Percentiles rank a stretch among this genome's conserved stretches.
phyloP scores from a whole-genome alignment of 2,797 vertebrate genomes.

The Lerista edwardsae region DNA sequence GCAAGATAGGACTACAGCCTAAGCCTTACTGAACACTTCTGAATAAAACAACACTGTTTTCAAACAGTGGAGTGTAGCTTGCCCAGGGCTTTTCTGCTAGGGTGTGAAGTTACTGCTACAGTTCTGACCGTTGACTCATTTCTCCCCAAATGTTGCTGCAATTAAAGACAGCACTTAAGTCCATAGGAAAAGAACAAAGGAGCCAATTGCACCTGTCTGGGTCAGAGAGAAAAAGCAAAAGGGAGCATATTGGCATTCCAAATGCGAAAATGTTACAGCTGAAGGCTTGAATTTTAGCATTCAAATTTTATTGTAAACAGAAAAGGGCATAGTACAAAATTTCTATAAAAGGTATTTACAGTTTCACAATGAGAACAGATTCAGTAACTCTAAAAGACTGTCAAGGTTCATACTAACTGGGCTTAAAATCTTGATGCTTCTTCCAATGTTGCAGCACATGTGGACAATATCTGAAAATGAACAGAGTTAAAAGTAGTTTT shows the following conservation, averaged over 20 bases:
- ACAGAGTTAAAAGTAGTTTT: background rate
- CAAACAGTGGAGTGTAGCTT: no score
- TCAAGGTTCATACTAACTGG: background rate
- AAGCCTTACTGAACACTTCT: no score
- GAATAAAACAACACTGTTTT: no score
- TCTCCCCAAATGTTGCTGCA: no score
- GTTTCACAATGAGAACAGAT: constrained; percentile 44
- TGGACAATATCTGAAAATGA: constrained; percentile 43
- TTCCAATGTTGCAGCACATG: constrained; percentile 6
- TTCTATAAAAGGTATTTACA: constrained; percentile 75
- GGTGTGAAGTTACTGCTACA: no score
- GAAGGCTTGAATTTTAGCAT: background rate
- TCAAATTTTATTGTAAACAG: constrained; percentile 70
- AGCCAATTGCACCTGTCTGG: background rate
- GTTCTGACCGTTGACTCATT: no score
- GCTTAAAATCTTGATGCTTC: background rate
- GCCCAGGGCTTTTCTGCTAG: no score
- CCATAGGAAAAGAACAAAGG: background rate
- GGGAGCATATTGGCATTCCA: background rate
- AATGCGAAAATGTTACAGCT: background rate
- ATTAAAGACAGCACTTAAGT: no score
- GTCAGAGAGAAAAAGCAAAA: background rate
- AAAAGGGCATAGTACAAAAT: constrained; percentile 71
- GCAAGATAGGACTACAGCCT: no score
- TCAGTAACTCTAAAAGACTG: constrained; percentile 8